phyloP scores from a whole-genome alignment of 1,140 invertebrate genomes.

The Thaumatotibia leucotreta region DNA sequence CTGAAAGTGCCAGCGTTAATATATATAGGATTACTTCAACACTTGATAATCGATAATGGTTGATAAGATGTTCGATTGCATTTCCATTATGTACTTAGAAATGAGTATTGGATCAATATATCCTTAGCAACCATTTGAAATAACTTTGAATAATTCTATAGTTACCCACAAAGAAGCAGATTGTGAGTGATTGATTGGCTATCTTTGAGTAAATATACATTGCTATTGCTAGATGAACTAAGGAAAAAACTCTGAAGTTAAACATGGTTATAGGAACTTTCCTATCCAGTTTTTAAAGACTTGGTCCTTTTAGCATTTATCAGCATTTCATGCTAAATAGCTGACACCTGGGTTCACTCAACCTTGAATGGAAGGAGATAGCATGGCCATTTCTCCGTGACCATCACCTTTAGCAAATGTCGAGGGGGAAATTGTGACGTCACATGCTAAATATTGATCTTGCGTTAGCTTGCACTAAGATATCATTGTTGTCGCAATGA shows the following conservation, averaged over 20 bases:
- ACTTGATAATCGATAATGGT: background rate
- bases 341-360: conserved; percentile 4
- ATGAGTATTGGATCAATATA: background rate
- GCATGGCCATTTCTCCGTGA: background rate
- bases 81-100: background rate
- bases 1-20: background rate
- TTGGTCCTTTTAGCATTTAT: background rate
- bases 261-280: too few relatives aligned
- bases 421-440: conserved; percentile 3
- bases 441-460: conserved; percentile 15
- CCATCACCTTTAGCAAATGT: conserved; percentile 8
- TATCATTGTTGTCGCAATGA: background rate
- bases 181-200: too few relatives aligned
- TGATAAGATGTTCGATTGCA: background rate
- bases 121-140: background rate
- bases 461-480: background rate
- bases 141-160: background rate
- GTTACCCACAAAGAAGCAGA: too few relatives aligned
- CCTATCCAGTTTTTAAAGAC: background rate
- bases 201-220: too few relatives aligned
- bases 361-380: background rate
- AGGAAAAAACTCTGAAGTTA: too few relatives aligned
- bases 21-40: background rate
- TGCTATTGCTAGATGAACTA: too few relatives aligned
- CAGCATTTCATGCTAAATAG: background rate